Conservation (phyloP, 2,888 invertebrate species). For the Mythimna vitellina region DNA sequence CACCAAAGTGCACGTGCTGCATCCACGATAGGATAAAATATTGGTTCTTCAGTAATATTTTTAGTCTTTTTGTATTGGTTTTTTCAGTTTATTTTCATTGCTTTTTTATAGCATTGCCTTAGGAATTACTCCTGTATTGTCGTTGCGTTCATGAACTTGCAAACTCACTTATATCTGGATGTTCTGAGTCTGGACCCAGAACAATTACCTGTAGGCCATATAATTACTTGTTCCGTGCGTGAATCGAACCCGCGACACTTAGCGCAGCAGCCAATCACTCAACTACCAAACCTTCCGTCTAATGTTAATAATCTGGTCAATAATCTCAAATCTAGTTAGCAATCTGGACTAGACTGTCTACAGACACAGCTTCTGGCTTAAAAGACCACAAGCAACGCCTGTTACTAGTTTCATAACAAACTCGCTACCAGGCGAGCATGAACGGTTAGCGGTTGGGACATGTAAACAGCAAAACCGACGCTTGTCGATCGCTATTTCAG, state of each 20-base stretch:
- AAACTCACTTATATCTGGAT: too few species aligned
- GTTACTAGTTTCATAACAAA: slow-evolving; percentile 18
- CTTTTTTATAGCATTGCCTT: not conserved
- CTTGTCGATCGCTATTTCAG: slow-evolving; percentile 54
- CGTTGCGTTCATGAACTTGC: too few species aligned
- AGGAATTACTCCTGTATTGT: too few species aligned
- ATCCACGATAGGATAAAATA: slow-evolving; percentile 8
- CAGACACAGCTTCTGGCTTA: not conserved
- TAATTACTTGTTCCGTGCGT: too few species aligned
- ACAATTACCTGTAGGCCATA: too few species aligned
- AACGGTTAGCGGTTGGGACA: slow-evolving; percentile 50
- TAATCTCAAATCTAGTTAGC: too few species aligned
- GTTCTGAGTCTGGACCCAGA: too few species aligned
- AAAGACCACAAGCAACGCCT: slow-evolving; percentile 1
- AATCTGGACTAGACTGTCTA: not conserved
- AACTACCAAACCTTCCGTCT: too few species aligned
- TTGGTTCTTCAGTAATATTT: not conserved
- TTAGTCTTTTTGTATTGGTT: not conserved
- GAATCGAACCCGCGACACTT: too few species aligned
- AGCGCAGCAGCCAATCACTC: too few species aligned
- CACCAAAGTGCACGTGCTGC: slow-evolving; percentile 7
- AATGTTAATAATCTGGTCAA: too few species aligned
- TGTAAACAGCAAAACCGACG: slow-evolving; percentile 51
- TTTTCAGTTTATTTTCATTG: not conserved
- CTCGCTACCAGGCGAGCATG: slow-evolving; percentile 53